Base-by-base conservation (phyloP, 2,888 invertebrate species). In the Tridacna crocea region DNA sequence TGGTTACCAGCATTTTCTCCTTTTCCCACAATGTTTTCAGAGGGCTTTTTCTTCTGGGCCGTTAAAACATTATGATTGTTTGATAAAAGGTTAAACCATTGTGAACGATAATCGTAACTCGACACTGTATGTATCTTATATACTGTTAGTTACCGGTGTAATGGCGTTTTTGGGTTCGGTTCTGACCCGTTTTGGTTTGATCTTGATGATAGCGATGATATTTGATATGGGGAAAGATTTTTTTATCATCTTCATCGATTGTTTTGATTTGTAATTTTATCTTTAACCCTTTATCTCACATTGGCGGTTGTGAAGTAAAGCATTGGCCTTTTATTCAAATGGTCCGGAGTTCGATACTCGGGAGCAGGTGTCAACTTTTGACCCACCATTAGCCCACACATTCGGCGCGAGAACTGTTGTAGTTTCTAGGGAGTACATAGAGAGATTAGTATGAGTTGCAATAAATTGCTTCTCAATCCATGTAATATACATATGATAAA, bases 241-340 rank as follows among this genome's bases (percentile, higher is more conserved):
- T 61, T 61, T 24, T 61, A 4, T 61, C 22, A 61, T 22, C 24
- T 11, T 22, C 61, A 61, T 61, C 61, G 22, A 61, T 61, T 22
- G 61, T 19, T 61, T n/a, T 24, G 61, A 61, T 61, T 24, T n/a
- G 61, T 61, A 61, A 61, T 61, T 4, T 61, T 61, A 61, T n/a
- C 61, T 24, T 36, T 36, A 36, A 36, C 36, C 3, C 36, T 36
- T 36, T 36, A 36, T 8, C 36, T 4, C 36, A 36, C 36, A 36
- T 4, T 36, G n/a, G n/a, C n/a, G n/a, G n/a, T n/a, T n/a, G n/a
- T n/a, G n/a, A n/a, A n/a, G n/a, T n/a, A n/a, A n/a, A n/a, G n/a
- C n/a, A n/a, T n/a, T n/a, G n/a, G n/a, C n/a, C n/a, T n/a, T n/a
- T n/a, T n/a, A n/a, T n/a, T n/a, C n/a, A n/a, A n/a, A n/a, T n/a